Evolutionary conservation across 1,140 invertebrate genomes (phyloP).

Genomic region (Brachystomella parvula): DNA sequence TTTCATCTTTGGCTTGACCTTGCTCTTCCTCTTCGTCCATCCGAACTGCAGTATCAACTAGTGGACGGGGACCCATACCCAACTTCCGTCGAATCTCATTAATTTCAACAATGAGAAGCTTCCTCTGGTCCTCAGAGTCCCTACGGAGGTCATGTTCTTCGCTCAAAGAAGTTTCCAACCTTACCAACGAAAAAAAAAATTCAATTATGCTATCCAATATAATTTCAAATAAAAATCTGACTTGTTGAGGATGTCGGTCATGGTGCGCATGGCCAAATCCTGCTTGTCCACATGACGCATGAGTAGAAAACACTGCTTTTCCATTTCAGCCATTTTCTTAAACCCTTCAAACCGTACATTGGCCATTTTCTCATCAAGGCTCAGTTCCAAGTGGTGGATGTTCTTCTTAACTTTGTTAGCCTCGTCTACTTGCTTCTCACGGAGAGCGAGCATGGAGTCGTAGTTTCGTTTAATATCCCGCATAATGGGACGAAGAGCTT

Average conservation of each 20-base stretch:
- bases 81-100: slow-evolving; percentile 22
- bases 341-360: slow-evolving; percentile 16
- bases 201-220: background rate
- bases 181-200: slow-evolving; percentile 1
- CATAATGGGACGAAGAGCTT: slow-evolving; percentile 20
- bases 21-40: background rate
- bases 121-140: slow-evolving; percentile 13
- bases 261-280: slow-evolving; percentile 27
- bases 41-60: background rate
- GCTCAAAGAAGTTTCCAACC: slow-evolving; percentile 18
- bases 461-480: slow-evolving; percentile 32
- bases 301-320: slow-evolving; percentile 26
- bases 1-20: background rate
- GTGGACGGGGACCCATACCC: slow-evolving; percentile 1
- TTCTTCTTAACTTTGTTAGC: slow-evolving; percentile 13
- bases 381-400: slow-evolving; percentile 15
- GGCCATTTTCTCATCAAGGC: slow-evolving; percentile 20
- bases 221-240: slow-evolving; percentile 9
- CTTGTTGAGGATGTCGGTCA: slow-evolving; percentile 28
- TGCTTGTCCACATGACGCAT: slow-evolving; percentile 26
- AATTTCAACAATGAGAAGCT: slow-evolving; percentile 16
- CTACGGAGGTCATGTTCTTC: slow-evolving; percentile 19
- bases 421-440: slow-evolving; percentile 20
- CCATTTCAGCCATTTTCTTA: slow-evolving; percentile 15
- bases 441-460: slow-evolving; percentile 22